Conservation (phyloP, 2,113 vertebrate genomes). For the Origma solitaria region DNA sequence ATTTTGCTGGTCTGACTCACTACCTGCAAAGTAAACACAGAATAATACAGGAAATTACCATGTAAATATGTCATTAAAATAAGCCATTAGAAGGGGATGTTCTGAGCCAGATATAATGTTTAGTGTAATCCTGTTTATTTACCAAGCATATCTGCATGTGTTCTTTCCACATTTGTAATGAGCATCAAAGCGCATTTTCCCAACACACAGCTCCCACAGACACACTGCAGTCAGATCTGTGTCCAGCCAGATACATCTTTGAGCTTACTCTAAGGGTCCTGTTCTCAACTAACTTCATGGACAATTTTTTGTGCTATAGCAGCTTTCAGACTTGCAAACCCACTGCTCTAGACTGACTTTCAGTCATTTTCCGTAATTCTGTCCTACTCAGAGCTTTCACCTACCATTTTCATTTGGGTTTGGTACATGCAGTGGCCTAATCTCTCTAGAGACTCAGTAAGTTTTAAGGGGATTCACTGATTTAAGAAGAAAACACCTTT, state of each 20-base stretch:
- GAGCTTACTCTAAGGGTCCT: neutral
- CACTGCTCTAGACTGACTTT: neutral
- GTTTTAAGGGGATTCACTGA: neutral
- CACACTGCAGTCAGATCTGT: neutral
- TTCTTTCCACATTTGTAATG: neutral
- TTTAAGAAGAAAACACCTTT: neutral
- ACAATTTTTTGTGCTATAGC: neutral
- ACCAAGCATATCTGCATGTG: neutral
- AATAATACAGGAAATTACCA: neutral
- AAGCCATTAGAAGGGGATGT: neutral
- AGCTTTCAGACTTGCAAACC: neutral
- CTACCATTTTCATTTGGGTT: neutral
- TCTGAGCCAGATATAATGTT: neutral
- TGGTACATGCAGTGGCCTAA: neutral
- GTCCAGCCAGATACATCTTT: neutral
- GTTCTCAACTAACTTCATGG: neutral
- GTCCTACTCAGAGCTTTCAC: neutral
- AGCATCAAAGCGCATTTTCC: neutral
- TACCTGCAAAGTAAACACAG: neutral
- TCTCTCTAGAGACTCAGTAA: neutral
- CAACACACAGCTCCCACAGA: neutral
- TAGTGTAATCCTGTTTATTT: neutral
- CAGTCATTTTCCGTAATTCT: neutral
- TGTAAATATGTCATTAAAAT: constrained; percentile 1
- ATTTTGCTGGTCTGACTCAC: neutral